phyloP scores from a whole-genome alignment of 2,797 vertebrate species.

The Rhyacichthys aspro region DNA sequence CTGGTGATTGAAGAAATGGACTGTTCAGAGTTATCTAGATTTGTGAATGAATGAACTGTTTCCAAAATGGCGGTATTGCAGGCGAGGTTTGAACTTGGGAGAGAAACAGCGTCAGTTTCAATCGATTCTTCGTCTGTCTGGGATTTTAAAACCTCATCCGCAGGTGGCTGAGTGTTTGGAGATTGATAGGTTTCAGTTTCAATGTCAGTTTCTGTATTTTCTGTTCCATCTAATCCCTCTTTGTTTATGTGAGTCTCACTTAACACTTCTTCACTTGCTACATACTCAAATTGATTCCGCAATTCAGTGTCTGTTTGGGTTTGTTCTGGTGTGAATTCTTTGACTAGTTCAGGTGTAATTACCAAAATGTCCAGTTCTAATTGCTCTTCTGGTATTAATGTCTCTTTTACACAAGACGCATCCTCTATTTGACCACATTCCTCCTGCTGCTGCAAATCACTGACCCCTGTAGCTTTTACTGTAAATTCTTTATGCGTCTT shows the following conservation, averaged over 20 bases:
- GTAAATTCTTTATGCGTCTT: slow-evolving; percentile 7
- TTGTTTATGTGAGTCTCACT: not conserved
- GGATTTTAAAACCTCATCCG: slow-evolving; percentile 7
- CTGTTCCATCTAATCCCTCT: not conserved
- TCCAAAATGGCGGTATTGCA: slow-evolving; percentile 14
- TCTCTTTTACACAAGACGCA: slow-evolving; percentile 14
- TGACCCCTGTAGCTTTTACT: slow-evolving; percentile 11
- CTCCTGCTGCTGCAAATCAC: slow-evolving; percentile 9
- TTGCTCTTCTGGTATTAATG: slow-evolving; percentile 8
- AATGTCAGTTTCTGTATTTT: not conserved
- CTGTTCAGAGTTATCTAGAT: slow-evolving; percentile 25
- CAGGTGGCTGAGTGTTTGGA: slow-evolving; percentile 19
- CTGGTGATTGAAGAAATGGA: not conserved
- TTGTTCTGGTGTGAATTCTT: slow-evolving; percentile 17
- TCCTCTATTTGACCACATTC: slow-evolving; percentile 11
- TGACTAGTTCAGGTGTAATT: not conserved
- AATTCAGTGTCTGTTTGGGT: slow-evolving; percentile 6
- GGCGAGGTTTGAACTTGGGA: slow-evolving; percentile 11
- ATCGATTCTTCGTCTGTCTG: slow-evolving; percentile 11
- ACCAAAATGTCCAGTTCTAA: slow-evolving; percentile 14
- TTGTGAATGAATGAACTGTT: slow-evolving; percentile 23
- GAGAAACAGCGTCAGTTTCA: slow-evolving; percentile 16
- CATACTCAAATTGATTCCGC: not conserved
- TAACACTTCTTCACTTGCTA: not conserved
- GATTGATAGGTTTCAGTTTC: not conserved